Conservation (phyloP, 2,797 vertebrate genomes). For the Pseudochirops cupreus region DNA sequence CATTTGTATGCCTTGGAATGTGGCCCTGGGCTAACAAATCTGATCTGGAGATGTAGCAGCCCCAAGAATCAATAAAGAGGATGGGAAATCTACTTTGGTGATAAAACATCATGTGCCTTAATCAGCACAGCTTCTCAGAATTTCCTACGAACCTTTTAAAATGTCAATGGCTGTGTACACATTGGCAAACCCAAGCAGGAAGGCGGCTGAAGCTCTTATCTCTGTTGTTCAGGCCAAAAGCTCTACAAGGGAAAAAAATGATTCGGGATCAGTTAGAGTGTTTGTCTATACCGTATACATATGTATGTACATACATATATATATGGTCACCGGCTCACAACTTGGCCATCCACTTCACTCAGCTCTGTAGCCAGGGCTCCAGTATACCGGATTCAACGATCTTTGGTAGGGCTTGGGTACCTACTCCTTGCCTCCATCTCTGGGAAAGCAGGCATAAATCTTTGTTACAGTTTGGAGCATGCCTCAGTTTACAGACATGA, state of each 20-base stretch:
- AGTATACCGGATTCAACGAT: not conserved
- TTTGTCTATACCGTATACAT: not conserved
- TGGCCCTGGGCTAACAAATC: constrained; percentile 62
- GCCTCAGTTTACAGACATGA: not conserved
- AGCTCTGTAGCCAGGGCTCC: not conserved
- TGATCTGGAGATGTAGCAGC: constrained; percentile 73
- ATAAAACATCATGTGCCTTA: constrained; percentile 72
- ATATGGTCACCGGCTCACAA: not conserved
- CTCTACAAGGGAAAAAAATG: not conserved
- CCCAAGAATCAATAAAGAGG: constrained; percentile 72
- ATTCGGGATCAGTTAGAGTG: not conserved
- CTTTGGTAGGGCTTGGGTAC: not conserved
- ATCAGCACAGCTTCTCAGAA: constrained; percentile 57
- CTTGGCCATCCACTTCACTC: not conserved
- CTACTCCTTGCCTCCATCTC: not conserved
- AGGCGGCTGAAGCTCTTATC: not conserved
- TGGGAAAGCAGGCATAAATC: not conserved
- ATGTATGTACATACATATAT: no score
- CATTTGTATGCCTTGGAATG: constrained; percentile 68
- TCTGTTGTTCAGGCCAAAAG: not conserved
- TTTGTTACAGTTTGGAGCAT: not conserved
- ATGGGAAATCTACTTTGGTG: constrained; percentile 64
- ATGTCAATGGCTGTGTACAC: not conserved
- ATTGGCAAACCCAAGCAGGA: not conserved
- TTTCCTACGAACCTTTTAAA: constrained; percentile 66